phyloP scores from a whole-genome alignment of 2,797 vertebrate species.

The Liasis olivaceus region DNA sequence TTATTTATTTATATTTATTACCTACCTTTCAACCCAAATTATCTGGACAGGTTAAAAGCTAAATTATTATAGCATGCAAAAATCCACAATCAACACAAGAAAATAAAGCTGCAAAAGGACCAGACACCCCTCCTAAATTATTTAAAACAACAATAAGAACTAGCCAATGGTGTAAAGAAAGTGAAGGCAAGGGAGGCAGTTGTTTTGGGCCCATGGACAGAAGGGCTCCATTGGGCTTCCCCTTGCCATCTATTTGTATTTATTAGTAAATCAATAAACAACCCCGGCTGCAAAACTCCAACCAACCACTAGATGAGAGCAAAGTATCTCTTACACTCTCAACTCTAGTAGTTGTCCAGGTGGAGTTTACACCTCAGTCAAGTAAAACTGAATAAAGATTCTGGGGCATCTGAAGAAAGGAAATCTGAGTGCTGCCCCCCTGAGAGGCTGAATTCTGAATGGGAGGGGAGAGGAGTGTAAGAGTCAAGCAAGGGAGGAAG shows the following conservation, averaged over 20 bases:
- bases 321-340: not conserved
- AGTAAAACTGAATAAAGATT: not conserved
- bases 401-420: not conserved
- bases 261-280: not conserved
- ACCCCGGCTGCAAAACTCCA: not conserved
- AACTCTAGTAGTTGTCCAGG: not conserved
- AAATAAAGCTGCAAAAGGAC: not conserved
- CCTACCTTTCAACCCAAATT: not conserved
- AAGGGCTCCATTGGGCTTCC: not conserved
- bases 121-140: not conserved
- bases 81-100: not conserved
- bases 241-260: not conserved
- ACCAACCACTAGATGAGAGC: not conserved
- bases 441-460: not conserved
- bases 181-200: not conserved
- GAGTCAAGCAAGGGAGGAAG: no score
- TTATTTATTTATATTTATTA: constrained; percentile 11
- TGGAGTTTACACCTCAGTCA: not conserved
- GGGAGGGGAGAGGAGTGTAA: not conserved
- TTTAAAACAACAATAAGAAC: not conserved
- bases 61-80: not conserved
- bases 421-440: not conserved
- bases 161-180: not conserved
- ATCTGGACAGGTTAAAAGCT: not conserved
- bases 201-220: not conserved